Base-by-base conservation (phyloP, 2,888 invertebrate genomes). In the Anoplius nigerrimus region DNA sequence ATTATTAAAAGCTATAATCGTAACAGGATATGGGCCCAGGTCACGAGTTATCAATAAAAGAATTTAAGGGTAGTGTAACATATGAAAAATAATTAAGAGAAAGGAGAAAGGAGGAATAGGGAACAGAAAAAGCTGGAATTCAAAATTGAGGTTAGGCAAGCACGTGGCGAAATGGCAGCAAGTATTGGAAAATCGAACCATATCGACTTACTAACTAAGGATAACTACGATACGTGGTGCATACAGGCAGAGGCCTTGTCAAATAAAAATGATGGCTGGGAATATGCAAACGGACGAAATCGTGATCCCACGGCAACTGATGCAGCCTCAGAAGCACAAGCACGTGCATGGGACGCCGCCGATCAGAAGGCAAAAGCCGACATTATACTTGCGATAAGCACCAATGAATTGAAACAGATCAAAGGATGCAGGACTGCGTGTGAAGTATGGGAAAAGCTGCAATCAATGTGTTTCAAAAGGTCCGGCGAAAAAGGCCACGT, bases 401-500 rank as follows among this genome's bases (percentile, higher is more conserved):
- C 76, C 2, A 58, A 62, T 6, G 75, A 80, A 56, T 52, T 81
- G 0, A 81, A 81, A 22, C 71, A 78, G 43, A 62, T 80, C 13
- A 77, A 78, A 43, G 67, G 71, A 22, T 77, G 78, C 48, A 52
- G 48, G 1, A 86, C 86, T 0, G 78, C 88, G 1, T 77, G 78
- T 5, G 81, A 83, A n/a, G 74, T 88, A 20, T 89, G 89, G 89
- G 16, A 71, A 2, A 89, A 82, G 65, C 72, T 89, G 20, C 66
- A 86, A 58, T 42, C 54, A 2, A 85, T 85, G 18, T 87, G 85
- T 54, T 70, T 88, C 87, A n/a, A 81, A 79, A 54, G 88, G 87
- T 2, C 87, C 87, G 0, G 87, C 88, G 0, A 70, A 85, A 48
- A 89, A 89, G 66, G 89, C 88, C 0, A 88, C 84, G 3, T 68